Percentiles rank a stretch among this genome's conserved stretches.
phyloP scores from a whole-genome alignment of 2,797 vertebrate species.

The Triplophysa bombifrons region DNA sequence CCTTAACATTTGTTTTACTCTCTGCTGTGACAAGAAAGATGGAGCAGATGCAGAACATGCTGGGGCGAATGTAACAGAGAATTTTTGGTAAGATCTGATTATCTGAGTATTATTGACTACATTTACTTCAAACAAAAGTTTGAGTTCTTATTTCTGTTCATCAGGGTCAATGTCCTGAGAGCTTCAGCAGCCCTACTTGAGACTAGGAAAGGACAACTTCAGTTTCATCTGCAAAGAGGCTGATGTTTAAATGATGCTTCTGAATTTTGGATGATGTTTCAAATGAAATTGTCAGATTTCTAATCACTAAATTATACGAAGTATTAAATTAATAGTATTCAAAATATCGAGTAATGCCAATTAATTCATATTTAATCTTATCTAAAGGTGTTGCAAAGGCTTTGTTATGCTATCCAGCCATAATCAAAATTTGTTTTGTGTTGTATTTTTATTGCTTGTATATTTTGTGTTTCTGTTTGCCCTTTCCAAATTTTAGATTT shows the following conservation, averaged over 20 bases:
- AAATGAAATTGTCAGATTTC: not conserved
- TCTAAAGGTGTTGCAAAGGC: not conserved
- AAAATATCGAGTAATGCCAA: not conserved
- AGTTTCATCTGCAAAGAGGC: not conserved
- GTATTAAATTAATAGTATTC: not conserved
- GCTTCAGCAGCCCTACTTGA: not conserved
- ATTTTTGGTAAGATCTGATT: slow-evolving; percentile 57
- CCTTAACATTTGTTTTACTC: slow-evolving; percentile 74
- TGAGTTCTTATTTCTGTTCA: slow-evolving; percentile 62
- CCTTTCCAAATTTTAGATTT: not conserved
- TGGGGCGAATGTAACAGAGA: slow-evolving; percentile 60
- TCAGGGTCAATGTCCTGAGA: slow-evolving; percentile 43
- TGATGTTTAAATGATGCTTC: not conserved
- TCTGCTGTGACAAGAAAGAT: slow-evolving; percentile 72
- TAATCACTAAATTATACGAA: not conserved
- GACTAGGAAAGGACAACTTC: not conserved
- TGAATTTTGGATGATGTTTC: not conserved
- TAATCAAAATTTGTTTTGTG: not conserved
- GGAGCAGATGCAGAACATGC: slow-evolving; percentile 70
- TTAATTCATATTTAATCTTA: not conserved
- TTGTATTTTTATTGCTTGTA: not conserved
- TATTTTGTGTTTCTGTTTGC: not conserved
- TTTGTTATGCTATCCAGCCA: not conserved
- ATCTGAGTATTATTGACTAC: slow-evolving; percentile 26
- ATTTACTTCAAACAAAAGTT: not conserved